Conservation (phyloP, 2,797 vertebrate genomes). For the Microctenopoma lineatum region DNA sequence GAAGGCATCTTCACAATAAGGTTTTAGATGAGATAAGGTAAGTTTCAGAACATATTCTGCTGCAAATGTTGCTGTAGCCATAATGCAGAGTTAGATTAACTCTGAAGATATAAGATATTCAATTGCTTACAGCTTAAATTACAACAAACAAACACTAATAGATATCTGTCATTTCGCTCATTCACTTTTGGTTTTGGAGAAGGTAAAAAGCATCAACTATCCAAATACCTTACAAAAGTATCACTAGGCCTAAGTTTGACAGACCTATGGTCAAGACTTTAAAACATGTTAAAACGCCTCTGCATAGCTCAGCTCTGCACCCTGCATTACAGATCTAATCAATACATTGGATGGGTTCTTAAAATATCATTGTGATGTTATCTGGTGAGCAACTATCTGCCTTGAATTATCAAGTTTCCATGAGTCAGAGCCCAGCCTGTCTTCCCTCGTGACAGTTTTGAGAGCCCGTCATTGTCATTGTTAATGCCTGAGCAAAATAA, state of each 20-base stretch:
- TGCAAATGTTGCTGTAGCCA: too few relatives aligned
- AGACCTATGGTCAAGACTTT: conserved; percentile 1
- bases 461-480: conserved; percentile 29
- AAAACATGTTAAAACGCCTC: conserved; percentile 28
- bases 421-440: conserved; percentile 43
- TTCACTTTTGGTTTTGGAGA: not conserved
- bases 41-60: too few relatives aligned
- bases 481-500: conserved; percentile 49
- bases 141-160: too few relatives aligned
- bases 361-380: conserved; percentile 46
- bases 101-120: too few relatives aligned
- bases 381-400: conserved; percentile 31
- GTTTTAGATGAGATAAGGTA: too few relatives aligned
- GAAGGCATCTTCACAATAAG: too few relatives aligned
- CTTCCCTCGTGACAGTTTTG: conserved; percentile 24
- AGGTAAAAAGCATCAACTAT: not conserved
- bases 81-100: too few relatives aligned
- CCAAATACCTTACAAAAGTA: not conserved
- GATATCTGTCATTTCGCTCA: not conserved
- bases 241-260: not conserved
- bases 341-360: conserved; percentile 50
- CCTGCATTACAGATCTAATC: conserved; percentile 49
- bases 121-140: too few relatives aligned
- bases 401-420: conserved; percentile 47
- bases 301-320: conserved; percentile 9